Percentiles rank a stretch among this genome's conserved stretches.
Conservation (phyloP, 2,113 vertebrate genomes). For the Setophaga coronata region DNA sequence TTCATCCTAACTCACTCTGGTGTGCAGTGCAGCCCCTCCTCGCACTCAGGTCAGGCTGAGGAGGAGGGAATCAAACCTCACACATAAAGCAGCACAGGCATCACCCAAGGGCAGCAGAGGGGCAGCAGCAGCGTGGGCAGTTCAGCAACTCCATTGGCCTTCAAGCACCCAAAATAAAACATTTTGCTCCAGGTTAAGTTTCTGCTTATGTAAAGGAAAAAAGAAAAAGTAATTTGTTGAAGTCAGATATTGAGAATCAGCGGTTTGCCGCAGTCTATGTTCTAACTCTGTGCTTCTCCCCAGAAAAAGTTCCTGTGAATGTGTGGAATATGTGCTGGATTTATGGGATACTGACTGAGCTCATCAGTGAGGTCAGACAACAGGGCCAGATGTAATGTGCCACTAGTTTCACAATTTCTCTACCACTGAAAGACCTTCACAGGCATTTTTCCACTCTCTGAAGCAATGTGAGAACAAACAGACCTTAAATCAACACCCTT, state of each 20-base stretch:
- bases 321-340: background rate
- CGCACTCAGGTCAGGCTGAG: background rate
- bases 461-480: background rate
- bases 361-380: background rate
- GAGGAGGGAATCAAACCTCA: background rate
- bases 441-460: background rate
- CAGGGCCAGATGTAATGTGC: background rate
- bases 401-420: background rate
- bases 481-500: background rate
- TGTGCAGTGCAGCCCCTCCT: background rate
- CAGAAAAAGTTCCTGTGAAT: background rate
- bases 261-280: background rate
- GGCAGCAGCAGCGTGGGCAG: background rate
- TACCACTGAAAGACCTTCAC: background rate
- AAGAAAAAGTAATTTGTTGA: background rate
- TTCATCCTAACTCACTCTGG: background rate
- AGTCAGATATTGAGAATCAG: background rate
- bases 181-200: background rate
- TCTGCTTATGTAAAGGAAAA: background rate
- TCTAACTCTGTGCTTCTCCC: rapidly evolving
- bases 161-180: background rate
- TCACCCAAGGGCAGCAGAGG: background rate
- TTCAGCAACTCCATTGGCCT: background rate
- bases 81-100: background rate
- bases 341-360: background rate